Evolutionary conservation across 2,888 invertebrate genomes (phyloP).

Genomic region (Dolomedes plantarius): DNA sequence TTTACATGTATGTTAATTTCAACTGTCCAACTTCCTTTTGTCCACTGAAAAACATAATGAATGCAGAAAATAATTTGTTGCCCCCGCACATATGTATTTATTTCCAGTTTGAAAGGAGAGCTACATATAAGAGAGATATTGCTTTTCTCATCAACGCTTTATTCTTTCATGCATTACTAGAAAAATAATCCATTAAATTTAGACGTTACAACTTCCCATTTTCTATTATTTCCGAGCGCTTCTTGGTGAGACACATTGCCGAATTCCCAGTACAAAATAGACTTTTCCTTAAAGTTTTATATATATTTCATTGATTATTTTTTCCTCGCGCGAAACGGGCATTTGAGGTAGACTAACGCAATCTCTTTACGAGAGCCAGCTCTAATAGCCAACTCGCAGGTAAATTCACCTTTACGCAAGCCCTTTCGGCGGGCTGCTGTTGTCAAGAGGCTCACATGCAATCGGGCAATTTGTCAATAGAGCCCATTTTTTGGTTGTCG

Average conservation of each 20-base stretch:
- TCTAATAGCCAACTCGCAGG: conserved; percentile 58
- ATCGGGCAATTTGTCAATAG: conserved; percentile 69
- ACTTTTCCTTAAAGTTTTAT: background rate
- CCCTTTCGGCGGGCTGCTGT: conserved; percentile 41
- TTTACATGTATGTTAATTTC: too few relatives aligned
- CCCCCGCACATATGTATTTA: too few relatives aligned
- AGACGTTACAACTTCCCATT: background rate
- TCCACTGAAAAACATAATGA: too few relatives aligned
- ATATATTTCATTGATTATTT: conserved; percentile 19
- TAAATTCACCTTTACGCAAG: conserved; percentile 56
- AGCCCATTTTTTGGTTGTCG: conserved; percentile 64
- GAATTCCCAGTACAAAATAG: background rate
- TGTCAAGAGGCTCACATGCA: conserved; percentile 59
- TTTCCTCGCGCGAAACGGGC: background rate
- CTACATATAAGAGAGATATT: too few relatives aligned
- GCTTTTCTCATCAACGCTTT: too few relatives aligned
- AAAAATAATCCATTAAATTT: background rate
- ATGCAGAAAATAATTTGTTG: too few relatives aligned
- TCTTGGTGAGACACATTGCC: background rate
- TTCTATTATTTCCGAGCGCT: background rate
- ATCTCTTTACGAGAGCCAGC: conserved; percentile 34
- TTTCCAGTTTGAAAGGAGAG: too few relatives aligned
- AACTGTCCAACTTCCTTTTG: too few relatives aligned
- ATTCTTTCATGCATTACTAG: background rate
- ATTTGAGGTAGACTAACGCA: conserved; percentile 9